These are phyloP conservation scores for Zaprionus africanus DNA, from an alignment of 1,140 invertebrate species.

Conservation along the genomic window DNA sequence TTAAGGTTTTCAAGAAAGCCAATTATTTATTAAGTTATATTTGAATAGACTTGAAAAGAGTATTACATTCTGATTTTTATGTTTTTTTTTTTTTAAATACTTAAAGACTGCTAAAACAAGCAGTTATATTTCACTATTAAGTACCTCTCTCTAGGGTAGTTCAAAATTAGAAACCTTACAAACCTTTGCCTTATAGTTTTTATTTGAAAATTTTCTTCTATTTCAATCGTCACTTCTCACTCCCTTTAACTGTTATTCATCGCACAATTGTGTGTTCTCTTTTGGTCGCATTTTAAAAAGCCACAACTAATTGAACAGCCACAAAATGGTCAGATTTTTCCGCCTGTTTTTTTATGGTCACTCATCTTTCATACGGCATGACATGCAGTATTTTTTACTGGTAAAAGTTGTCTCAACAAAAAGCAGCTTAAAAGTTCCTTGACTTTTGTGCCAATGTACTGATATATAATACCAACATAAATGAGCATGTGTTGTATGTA, in stretches of 20 bases:
- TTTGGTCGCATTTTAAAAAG: constrained; percentile 35
- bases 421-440: constrained; percentile 76
- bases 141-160: too few relatives aligned
- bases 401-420: constrained; percentile 61
- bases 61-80: too few relatives aligned
- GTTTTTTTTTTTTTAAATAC: too few relatives aligned
- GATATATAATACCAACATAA: constrained; percentile 30
- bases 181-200: too few relatives aligned
- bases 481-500: not conserved
- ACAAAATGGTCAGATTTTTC: constrained; percentile 56
- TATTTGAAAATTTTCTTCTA: not conserved
- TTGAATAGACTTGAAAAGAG: not conserved
- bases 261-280: constrained; percentile 17
- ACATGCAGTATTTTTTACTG: constrained; percentile 55
- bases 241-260: constrained; percentile 20
- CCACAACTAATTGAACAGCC: constrained; percentile 46
- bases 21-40: not conserved
- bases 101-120: too few relatives aligned
- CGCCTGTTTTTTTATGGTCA: constrained; percentile 35
- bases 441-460: constrained; percentile 51
- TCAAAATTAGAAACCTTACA: too few relatives aligned
- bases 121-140: too few relatives aligned
- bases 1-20: not conserved
- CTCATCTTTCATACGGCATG: constrained; percentile 69
- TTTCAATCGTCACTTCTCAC: not conserved